Evolutionary conservation across 2,797 vertebrate genomes (phyloP).

Genomic region (Hybognathus amarus): DNA sequence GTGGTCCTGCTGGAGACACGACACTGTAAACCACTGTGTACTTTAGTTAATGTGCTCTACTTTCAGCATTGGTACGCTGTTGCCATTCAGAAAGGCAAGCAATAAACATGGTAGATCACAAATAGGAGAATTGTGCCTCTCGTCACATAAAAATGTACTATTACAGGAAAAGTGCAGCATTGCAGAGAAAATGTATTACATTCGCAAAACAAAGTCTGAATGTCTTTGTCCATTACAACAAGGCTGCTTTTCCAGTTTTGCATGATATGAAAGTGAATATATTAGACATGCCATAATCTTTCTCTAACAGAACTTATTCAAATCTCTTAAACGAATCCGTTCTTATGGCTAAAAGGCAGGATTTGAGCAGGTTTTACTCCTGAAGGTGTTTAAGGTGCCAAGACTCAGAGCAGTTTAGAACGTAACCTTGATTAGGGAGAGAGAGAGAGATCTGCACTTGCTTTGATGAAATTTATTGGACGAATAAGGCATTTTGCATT

Average conservation of each 20-base stretch:
- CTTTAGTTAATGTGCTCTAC: slow-evolving; percentile 1
- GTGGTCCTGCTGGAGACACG: background rate
- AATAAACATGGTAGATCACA: slow-evolving; percentile 1
- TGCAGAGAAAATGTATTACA: background rate
- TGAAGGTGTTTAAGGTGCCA: background rate
- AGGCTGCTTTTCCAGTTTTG: background rate
- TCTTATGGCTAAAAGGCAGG: background rate
- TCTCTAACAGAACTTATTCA: background rate
- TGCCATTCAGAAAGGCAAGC: slow-evolving; percentile 8
- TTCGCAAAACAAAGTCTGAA: background rate
- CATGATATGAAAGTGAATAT: slow-evolving; percentile 7
- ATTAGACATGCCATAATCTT: background rate
- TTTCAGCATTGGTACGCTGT: background rate
- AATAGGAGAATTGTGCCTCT: background rate
- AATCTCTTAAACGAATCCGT: background rate
- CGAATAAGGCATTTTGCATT: too few relatives aligned
- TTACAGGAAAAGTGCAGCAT: background rate
- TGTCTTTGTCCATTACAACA: background rate
- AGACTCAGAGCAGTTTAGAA: background rate
- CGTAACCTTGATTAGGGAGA: background rate
- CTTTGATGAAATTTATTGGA: too few relatives aligned
- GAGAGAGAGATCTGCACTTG: too few relatives aligned
- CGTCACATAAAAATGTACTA: background rate
- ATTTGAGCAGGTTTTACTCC: slow-evolving; percentile 3
- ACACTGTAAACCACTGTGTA: slow-evolving; percentile 16